Evolutionary conservation across 2,113 vertebrate species (phyloP).

Genomic region (Phoxinus phoxinus): DNA sequence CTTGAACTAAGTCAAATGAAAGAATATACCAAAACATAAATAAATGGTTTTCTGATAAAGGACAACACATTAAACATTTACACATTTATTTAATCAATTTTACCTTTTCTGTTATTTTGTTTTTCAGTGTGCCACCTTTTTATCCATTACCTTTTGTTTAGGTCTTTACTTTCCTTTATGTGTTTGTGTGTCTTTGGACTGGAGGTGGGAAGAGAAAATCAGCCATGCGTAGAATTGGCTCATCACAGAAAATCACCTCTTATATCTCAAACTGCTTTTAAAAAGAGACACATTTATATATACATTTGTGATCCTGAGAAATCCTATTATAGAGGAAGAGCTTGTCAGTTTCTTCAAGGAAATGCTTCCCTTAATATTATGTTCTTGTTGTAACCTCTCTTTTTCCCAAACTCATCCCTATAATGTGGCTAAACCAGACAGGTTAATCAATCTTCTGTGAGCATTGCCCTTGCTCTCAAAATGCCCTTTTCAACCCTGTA

Average conservation of each 20-base stretch:
- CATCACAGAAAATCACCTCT: slow-evolving; percentile 24
- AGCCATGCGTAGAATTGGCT: slow-evolving; percentile 25
- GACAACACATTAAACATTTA: neutral
- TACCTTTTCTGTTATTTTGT: neutral
- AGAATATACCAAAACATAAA: too few relatives aligned
- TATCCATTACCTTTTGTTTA: neutral
- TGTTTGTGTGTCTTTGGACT: neutral
- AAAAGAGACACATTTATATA: slow-evolving; percentile 30
- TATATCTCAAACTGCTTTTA: slow-evolving; percentile 37
- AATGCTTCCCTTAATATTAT: neutral
- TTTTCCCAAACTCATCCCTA: slow-evolving; percentile 3
- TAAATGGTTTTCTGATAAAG: neutral
- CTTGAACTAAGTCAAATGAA: too few relatives aligned
- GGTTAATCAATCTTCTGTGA: neutral
- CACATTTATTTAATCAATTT: neutral
- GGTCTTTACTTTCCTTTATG: neutral
- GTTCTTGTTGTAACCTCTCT: neutral
- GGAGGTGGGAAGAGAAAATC: slow-evolving; percentile 5
- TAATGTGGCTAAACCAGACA: slow-evolving; percentile 1
- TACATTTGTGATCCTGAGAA: slow-evolving; percentile 4
- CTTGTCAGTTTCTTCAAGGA: slow-evolving; percentile 4
- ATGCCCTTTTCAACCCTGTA: neutral
- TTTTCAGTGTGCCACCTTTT: neutral
- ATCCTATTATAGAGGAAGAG: slow-evolving; percentile 22
- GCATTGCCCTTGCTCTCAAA: neutral